Conservation (phyloP, 2,113 vertebrate species). For the Cyanoderma ruficeps region DNA sequence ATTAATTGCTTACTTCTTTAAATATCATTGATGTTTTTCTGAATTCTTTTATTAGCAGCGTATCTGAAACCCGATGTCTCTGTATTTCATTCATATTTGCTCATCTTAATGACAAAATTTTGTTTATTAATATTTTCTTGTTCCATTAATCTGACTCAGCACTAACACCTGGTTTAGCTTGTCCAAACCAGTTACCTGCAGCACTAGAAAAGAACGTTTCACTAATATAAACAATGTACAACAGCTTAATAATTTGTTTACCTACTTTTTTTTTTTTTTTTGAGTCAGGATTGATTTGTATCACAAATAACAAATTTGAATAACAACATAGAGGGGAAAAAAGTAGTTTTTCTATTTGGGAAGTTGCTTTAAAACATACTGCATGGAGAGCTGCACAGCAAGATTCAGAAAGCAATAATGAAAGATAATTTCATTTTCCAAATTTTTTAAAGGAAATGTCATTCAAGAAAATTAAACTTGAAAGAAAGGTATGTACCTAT, state of each 20-base stretch:
- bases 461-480: background rate
- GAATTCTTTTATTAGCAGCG: background rate
- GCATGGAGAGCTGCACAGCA: background rate
- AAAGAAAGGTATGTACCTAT: background rate
- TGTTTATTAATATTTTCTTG: background rate
- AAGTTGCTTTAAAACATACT: background rate
- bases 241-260: background rate
- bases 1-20: background rate
- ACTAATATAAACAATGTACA: background rate
- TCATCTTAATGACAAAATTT: background rate
- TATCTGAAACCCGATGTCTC: background rate
- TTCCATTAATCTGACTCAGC: background rate
- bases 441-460: background rate
- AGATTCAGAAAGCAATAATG: background rate
- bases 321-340: background rate
- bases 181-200: background rate
- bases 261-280: background rate
- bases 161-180: background rate
- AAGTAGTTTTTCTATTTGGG: background rate
- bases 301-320: background rate
- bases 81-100: background rate
- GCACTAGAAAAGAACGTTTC: background rate
- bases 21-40: background rate
- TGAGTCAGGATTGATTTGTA: background rate
- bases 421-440: background rate